Evolutionary conservation across 2,113 vertebrate species (phyloP), one percentile per base, ranked within the genome.

Genomic region (Hydrochoerus hydrochaeris): DNA sequence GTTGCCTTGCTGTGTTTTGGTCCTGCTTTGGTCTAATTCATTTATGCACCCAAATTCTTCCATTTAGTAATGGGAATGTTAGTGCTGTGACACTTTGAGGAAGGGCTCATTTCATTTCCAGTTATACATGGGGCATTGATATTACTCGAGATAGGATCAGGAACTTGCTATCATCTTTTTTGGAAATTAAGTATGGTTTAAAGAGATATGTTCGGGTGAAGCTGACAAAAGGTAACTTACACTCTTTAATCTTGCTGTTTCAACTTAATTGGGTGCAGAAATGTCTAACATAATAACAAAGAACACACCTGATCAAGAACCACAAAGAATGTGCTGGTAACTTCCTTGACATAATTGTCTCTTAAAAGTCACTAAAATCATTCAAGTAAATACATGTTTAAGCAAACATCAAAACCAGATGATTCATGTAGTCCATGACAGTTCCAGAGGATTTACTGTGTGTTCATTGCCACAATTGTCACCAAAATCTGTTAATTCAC

Each of bases 331-430:
- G 38, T 62, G 5, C 89, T 97, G 69, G 95, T 98, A 83, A 96
- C 75, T 97, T 97, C 7, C 32, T 95, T 95, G 17, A 32, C 94
- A 88, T 96, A 97, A 98, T 97, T 97, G 14, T 81, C 93, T 98
- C 78, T 97, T 97, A 92, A 86, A 52, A 95, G 32, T 38, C 96
- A 96, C 93, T 96, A 91, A 32, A 71, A 41, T 97, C 46, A 87
- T 60, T 98, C 78, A 92, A 96, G 85, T 97, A 98, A 98, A 97
- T 96, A 96, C 7, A 57, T 96, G 97, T 95, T 98, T 97, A 97
- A 58, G 87, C 60, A 11, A 41, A 73, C 91, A 98, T 97, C 88
- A 95, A 90, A 98, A 98, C 75, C 41, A 96, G 75, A 97, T 98
- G 96, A 98, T 90, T 97, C 67, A 91, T 24, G 78, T 92, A 97